A percentile compares a stretch with the other conserved stretches of the same genome.
Evolutionary conservation across 30 jellyfish, hydroid and myxozoan genomes (phyloP).

Genomic region (Pelagia noctiluca): DNA sequence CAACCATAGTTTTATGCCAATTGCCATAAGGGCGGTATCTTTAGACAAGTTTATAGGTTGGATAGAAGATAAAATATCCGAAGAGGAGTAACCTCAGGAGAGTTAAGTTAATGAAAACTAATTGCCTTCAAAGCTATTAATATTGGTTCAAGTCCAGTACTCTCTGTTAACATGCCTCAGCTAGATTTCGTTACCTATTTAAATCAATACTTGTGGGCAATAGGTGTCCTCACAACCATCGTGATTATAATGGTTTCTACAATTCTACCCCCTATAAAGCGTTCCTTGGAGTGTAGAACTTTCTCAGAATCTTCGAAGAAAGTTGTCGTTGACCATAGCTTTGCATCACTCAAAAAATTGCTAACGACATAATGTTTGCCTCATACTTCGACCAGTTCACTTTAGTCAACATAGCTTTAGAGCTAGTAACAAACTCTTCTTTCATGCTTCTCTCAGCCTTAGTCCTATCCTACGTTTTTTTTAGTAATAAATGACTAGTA

Average conservation of each 20-base stretch:
- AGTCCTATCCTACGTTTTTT: neutral
- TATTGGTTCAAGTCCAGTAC: conserved; percentile 72
- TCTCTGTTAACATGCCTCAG: conserved; percentile 60
- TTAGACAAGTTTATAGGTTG: conserved; percentile 52
- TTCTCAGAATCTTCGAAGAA: neutral
- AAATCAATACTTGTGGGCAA: conserved; percentile 21
- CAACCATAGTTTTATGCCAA: conserved; percentile 81
- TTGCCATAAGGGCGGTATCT: conserved; percentile 55
- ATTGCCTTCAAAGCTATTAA: conserved; percentile 60
- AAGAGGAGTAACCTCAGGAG: conserved; percentile 30
- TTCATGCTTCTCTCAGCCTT: conserved; percentile 8
- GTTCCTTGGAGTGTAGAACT: neutral
- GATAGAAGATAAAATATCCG: conserved; percentile 22
- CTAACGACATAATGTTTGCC: neutral
- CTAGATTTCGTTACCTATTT: conserved; percentile 38
- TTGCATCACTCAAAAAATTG: neutral
- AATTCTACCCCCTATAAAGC: neutral
- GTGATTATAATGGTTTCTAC: neutral
- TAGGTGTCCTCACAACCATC: neutral
- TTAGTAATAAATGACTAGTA: neutral
- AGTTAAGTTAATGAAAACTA: conserved; percentile 44
- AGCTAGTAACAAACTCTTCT: neutral
- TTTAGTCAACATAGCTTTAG: neutral
- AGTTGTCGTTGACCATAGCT: neutral
- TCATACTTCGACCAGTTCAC: conserved; percentile 53